A percentile compares a stretch with the other conserved stretches of the same genome.
Conservation (phyloP, 1,140 invertebrate genomes). For the Protaetia brevitarsis region DNA sequence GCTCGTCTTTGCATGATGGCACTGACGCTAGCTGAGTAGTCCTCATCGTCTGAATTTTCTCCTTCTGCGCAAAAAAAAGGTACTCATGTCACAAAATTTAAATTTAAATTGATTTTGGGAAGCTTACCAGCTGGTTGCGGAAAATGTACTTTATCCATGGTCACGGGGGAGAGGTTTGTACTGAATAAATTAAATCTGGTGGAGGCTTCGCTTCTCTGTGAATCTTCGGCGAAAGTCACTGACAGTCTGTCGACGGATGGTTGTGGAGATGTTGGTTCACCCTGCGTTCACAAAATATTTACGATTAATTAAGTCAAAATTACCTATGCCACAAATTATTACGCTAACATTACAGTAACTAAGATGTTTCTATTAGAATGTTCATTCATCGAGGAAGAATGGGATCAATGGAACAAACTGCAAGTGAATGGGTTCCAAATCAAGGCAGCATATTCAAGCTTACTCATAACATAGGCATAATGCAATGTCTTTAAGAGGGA, state of each 20-base stretch:
- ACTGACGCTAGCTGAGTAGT: slow-evolving; percentile 77
- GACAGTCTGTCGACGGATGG: slow-evolving; percentile 66
- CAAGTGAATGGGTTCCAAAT: no score
- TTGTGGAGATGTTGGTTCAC: slow-evolving; percentile 59
- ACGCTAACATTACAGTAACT: no score
- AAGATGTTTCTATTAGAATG: no score
- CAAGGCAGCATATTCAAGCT: no score
- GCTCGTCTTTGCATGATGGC: slow-evolving; percentile 75
- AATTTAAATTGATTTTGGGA: neutral
- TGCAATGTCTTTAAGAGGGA: no score
- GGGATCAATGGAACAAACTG: no score
- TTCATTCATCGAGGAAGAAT: no score
- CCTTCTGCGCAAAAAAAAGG: slow-evolving; percentile 36
- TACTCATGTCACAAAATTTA: neutral
- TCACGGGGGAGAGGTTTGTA: slow-evolving; percentile 3
- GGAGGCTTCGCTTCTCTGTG: slow-evolving; percentile 45
- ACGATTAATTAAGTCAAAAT: no score
- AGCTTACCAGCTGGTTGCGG: slow-evolving; percentile 33
- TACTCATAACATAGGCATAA: no score
- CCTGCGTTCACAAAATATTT: no score
- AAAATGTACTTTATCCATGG: slow-evolving; percentile 42
- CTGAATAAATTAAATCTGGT: slow-evolving; percentile 48
- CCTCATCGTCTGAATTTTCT: slow-evolving; percentile 65
- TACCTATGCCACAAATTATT: no score
- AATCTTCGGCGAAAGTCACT: slow-evolving; percentile 62